Evolutionary conservation across 2,797 vertebrate species (phyloP).

Genomic region (Pseudopleuronectes americanus): DNA sequence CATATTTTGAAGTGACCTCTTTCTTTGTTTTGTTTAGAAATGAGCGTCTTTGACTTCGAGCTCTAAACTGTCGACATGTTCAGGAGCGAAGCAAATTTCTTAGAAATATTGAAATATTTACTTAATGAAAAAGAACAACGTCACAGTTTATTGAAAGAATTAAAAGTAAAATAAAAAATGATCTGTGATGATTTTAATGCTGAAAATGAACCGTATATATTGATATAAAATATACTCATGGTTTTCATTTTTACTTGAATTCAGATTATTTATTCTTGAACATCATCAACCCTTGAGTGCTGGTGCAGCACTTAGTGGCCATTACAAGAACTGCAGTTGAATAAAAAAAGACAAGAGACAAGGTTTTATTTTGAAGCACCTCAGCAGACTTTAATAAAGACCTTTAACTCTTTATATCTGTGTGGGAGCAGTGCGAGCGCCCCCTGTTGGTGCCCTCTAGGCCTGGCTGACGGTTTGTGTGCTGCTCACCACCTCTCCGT

Average conservation of each 20-base stretch:
- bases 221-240: too few species aligned
- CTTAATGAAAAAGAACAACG: too few species aligned
- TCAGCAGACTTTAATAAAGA: constrained; percentile 35
- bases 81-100: too few species aligned
- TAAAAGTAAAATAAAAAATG: too few species aligned
- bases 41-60: too few species aligned
- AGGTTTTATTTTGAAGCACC: constrained; percentile 11
- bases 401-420: background rate
- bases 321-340: background rate
- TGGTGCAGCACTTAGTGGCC: constrained; percentile 12
- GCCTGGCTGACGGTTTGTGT: background rate
- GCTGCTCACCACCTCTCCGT: constrained; percentile 82
- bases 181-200: too few species aligned
- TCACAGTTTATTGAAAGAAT: too few species aligned
- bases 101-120: too few species aligned
- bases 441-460: background rate
- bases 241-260: background rate
- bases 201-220: too few species aligned
- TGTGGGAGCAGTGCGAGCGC: background rate
- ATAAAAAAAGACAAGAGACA: background rate
- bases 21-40: too few species aligned
- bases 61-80: too few species aligned
- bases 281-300: background rate
- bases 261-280: background rate
- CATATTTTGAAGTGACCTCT: too few species aligned